These are phyloP conservation scores for Cottus gobio DNA, from an alignment of 2,113 vertebrate genomes.

Conservation along the genomic window DNA sequence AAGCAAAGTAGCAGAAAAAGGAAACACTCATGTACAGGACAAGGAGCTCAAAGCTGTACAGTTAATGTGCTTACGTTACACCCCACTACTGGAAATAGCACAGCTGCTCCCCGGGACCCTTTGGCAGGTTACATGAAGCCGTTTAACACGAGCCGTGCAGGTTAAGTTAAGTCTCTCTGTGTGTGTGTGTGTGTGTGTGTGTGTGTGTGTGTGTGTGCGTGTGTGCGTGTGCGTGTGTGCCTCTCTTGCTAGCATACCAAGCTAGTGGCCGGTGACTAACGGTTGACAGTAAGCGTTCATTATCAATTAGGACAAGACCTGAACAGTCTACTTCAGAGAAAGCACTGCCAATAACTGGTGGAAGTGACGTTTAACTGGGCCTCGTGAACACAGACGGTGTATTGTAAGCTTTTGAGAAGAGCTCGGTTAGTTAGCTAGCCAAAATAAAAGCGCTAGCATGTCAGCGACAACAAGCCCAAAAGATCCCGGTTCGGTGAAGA, in stretches of 20 bases:
- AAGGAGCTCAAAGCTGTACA: not conserved
- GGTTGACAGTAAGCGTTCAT: not conserved
- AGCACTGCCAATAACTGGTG: not conserved
- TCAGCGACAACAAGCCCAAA: not conserved
- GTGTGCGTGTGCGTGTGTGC: no score
- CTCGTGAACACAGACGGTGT: not conserved
- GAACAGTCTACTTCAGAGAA: not conserved
- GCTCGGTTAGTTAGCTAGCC: not conserved
- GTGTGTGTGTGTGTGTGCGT: no score
- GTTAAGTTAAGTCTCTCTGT: no score
- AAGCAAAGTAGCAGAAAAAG: not conserved
- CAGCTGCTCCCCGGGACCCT: no score
- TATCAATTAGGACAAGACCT: not conserved
- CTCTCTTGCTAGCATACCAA: not conserved
- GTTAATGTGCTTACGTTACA: no score
- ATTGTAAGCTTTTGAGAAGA: not conserved
- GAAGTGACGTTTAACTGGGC: not conserved
- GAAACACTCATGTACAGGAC: not conserved
- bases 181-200: no score
- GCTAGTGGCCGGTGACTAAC: not conserved
- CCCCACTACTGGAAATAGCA: no score
- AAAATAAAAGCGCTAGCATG: conserved; percentile 11
- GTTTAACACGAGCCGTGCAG: not conserved
- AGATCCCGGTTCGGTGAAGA: not conserved
- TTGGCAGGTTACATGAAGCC: not conserved